Conservation (phyloP, 2,888 invertebrate species). For the Drosophila limbata region DNA sequence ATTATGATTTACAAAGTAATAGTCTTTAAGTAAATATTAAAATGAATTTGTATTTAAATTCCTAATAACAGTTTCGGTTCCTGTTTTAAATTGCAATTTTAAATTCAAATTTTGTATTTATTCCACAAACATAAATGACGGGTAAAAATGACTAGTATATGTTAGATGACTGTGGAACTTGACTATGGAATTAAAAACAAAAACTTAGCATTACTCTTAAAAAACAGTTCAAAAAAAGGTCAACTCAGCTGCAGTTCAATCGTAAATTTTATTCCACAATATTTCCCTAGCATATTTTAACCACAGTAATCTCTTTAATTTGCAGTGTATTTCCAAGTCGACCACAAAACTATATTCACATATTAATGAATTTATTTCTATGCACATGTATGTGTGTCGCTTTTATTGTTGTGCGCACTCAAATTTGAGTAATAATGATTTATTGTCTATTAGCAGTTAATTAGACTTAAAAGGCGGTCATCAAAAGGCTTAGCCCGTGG, state of each 20-base stretch:
- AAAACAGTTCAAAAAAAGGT: no score
- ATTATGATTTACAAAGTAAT: no score
- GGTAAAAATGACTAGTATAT: no score
- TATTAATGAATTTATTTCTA: slow-evolving; percentile 67
- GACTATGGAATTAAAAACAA: no score
- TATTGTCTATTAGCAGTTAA: slow-evolving; percentile 81
- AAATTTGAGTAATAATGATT: slow-evolving; percentile 82
- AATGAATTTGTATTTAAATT: no score
- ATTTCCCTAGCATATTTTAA: not conserved
- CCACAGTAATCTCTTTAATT: not conserved
- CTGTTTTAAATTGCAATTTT: not conserved
- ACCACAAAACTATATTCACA: not conserved
- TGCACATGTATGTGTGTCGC: slow-evolving; percentile 35
- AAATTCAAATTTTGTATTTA: not conserved
- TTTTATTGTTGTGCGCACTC: slow-evolving; percentile 55
- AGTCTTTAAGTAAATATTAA: no score
- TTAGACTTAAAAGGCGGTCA: slow-evolving; percentile 77
- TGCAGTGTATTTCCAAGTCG: slow-evolving; percentile 44
- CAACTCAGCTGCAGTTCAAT: not conserved
- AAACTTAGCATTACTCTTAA: no score
- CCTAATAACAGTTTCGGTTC: no score
- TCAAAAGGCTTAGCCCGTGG: slow-evolving; percentile 72
- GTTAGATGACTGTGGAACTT: no score
- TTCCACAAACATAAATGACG: no score
- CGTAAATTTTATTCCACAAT: not conserved